These are phyloP conservation scores for Netelia inedita DNA, from an alignment of 2,888 invertebrate genomes.

Conservation along the genomic window DNA sequence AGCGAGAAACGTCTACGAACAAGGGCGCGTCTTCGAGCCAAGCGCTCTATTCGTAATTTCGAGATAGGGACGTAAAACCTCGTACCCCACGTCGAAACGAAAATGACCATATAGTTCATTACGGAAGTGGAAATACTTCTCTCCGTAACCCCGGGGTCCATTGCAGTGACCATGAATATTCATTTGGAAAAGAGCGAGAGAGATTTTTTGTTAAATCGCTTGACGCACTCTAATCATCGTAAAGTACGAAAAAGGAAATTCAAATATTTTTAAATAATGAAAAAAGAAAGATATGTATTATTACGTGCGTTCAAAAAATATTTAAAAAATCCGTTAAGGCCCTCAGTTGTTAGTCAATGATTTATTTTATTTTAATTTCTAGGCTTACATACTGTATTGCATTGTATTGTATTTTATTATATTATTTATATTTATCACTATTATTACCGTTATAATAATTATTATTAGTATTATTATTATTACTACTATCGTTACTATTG, in stretches of 20 bases:
- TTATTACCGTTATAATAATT: background rate
- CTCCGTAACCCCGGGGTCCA: background rate
- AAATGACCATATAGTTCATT: constrained; percentile 13
- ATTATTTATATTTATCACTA: background rate
- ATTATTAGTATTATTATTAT: background rate
- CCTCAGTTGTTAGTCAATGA: background rate
- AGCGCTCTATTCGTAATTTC: constrained; percentile 15
- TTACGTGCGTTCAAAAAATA: background rate
- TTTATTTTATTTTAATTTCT: background rate
- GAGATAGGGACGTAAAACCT: background rate
- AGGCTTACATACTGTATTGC: background rate
- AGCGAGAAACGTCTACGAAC: constrained; percentile 13
- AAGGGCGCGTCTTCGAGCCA: background rate
- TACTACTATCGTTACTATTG: background rate
- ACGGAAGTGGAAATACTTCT: background rate
- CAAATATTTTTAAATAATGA: background rate
- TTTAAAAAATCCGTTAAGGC: too few relatives aligned
- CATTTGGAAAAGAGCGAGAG: background rate
- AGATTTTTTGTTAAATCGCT: background rate
- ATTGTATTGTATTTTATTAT: background rate
- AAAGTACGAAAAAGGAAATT: background rate
- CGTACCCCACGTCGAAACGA: background rate
- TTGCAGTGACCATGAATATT: background rate
- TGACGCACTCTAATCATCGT: background rate
- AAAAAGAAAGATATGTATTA: background rate